Conservation (phyloP, 2,888 invertebrate species). For the Carpatolechia fugitivella region DNA sequence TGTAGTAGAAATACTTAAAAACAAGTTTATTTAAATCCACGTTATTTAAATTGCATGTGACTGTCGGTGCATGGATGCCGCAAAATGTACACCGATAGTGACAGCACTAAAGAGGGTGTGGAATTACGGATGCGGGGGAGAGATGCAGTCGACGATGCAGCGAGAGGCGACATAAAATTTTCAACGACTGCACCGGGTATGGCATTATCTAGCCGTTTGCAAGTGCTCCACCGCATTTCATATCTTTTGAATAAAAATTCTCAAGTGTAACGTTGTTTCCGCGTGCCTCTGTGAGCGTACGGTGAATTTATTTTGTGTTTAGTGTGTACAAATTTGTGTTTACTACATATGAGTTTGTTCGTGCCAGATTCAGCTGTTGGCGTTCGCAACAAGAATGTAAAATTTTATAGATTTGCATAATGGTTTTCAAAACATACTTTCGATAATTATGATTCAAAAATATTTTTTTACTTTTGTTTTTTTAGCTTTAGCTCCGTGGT, state of each 20-base stretch:
- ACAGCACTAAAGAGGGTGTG: constrained; percentile 41
- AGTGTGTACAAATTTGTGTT: constrained; percentile 19
- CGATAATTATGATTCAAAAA: no score
- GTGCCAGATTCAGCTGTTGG: constrained; percentile 16
- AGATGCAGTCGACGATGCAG: constrained; percentile 61
- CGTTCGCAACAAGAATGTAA: constrained; percentile 2
- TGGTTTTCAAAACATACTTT: neutral
- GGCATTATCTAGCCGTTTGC: constrained; percentile 74
- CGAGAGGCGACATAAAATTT: constrained; percentile 73
- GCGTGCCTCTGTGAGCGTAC: constrained; percentile 28
- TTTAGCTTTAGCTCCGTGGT: no score
- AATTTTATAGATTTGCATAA: neutral
- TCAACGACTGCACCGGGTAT: constrained; percentile 70
- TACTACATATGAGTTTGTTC: constrained; percentile 14
- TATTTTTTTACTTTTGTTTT: no score
- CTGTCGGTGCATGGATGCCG: constrained; percentile 23
- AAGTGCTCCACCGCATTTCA: constrained; percentile 62
- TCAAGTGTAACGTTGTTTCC: constrained; percentile 50
- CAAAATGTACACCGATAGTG: constrained; percentile 35
- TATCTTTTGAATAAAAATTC: constrained; percentile 70
- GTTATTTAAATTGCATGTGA: constrained; percentile 6
- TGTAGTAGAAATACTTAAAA: neutral
- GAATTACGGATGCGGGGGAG: constrained; percentile 48
- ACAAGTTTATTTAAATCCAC: constrained; percentile 1
- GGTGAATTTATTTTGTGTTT: constrained; percentile 27